phyloP scores from a whole-genome alignment of 2,113 vertebrate genomes.

The Poeciliopsis occidentalis region DNA sequence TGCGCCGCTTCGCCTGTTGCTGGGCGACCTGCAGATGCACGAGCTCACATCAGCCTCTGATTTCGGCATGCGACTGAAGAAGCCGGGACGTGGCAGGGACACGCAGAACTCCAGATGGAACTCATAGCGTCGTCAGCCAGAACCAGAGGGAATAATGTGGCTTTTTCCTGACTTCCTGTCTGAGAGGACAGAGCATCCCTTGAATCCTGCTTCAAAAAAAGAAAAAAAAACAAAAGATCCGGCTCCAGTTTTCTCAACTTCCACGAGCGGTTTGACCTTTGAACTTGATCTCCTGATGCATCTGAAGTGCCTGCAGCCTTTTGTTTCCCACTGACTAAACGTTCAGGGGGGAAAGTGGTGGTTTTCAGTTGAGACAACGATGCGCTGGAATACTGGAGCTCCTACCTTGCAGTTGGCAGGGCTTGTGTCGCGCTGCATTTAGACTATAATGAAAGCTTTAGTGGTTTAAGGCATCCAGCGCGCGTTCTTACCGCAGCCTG shows the following conservation, averaged over 20 bases:
- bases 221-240: slow-evolving; percentile 7
- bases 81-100: slow-evolving; percentile 66
- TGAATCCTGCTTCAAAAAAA: slow-evolving; percentile 32
- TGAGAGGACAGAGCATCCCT: slow-evolving; percentile 46
- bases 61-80: slow-evolving; percentile 60
- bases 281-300: slow-evolving; percentile 27
- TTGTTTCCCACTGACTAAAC: slow-evolving; percentile 21
- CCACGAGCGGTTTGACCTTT: slow-evolving; percentile 35
- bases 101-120: slow-evolving; percentile 60
- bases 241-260: slow-evolving; percentile 31
- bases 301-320: slow-evolving; percentile 27
- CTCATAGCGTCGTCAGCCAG: slow-evolving; percentile 39
- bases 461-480: slow-evolving; percentile 75
- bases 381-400: slow-evolving; percentile 65
- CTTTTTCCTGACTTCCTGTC: slow-evolving; percentile 49
- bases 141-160: slow-evolving; percentile 59
- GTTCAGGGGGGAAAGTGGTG: slow-evolving; percentile 47
- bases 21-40: slow-evolving; percentile 26
- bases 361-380: slow-evolving; percentile 65
- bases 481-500: slow-evolving; percentile 75
- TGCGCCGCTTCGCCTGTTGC: no score
- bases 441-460: slow-evolving; percentile 82
- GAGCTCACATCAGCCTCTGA: slow-evolving; percentile 73
- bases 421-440: slow-evolving; percentile 76
- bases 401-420: slow-evolving; percentile 73